Evolutionary conservation across 2,797 vertebrate species (phyloP), one percentile per base, ranked within the genome.

Genomic region (Anguilla pacifica): DNA sequence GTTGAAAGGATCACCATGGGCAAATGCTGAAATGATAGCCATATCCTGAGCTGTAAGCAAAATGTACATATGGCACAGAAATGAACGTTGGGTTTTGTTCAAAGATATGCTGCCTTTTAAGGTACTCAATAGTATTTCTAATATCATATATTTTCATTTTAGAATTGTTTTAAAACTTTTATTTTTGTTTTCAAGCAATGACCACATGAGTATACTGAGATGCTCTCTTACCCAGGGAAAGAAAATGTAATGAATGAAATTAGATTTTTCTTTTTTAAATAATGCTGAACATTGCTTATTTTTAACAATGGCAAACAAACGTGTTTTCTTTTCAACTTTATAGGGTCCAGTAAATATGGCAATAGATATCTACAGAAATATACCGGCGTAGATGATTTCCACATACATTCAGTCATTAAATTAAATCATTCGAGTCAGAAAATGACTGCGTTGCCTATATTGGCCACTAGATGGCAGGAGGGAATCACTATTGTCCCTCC

Each of bases 381-480:
- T 53, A 53, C 9, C 13, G 22, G 25, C 11, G 67, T 25, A 0
- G 9, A 19, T 70, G 31, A 39, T 17, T 43, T 77, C 35, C 74
- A 49, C 43, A 46, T 43, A 17, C 15, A 25, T 6, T 77, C 15
- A 67, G 0, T 67, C 61, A 25, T n/a, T 67, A 11, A 67, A 25
- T n/a, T 5, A 67, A 67, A 61, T 53, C 6, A 53, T 61, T 17
- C 6, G 0, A 1, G 51, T 53, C 25, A 67, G 64, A 25, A 6
- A 1, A 55, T 51, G 4, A 28, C 25, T 87, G 91, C 88, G 86
- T 55, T 92, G 83, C 86, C 11, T 0, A 0, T 7, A 84, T 6
- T 28, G 0, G 17, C 4, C 95, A 93, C 92, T 89, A 86, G 93
- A 57, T 90, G 94, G 92, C 93, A 94, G 91, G 31, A 72, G 89